These are phyloP conservation scores for Hippoglossus hippoglossus DNA, from an alignment of 2,797 vertebrate species.

Conservation along the genomic window DNA sequence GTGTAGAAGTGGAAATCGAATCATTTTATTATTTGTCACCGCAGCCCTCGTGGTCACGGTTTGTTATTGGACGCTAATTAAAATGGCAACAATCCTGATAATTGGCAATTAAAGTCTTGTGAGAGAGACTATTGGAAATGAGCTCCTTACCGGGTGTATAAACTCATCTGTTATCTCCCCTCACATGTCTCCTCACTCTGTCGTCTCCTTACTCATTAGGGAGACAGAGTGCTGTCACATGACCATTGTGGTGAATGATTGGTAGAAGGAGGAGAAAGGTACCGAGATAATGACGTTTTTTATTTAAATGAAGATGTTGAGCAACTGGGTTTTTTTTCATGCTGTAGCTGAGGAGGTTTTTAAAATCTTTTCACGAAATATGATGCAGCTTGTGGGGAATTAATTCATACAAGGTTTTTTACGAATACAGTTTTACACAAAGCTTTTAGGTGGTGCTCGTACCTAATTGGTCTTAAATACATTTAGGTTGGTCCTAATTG, in stretches of 20 bases:
- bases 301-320: slow-evolving; percentile 30
- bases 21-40: slow-evolving; percentile 71
- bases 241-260: slow-evolving; percentile 52
- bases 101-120: slow-evolving; percentile 68
- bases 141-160: slow-evolving; percentile 45
- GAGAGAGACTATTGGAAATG: slow-evolving; percentile 50
- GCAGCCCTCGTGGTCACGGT: slow-evolving; percentile 43
- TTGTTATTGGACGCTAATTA: slow-evolving; percentile 74
- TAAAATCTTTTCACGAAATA: background rate
- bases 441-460: background rate
- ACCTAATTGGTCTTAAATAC: too few relatives aligned
- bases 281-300: slow-evolving; percentile 44
- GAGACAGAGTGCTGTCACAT: slow-evolving; percentile 71
- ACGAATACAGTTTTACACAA: background rate
- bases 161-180: slow-evolving; percentile 57
- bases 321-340: slow-evolving; percentile 17
- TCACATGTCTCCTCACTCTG: slow-evolving; percentile 44
- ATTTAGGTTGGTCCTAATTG: too few relatives aligned
- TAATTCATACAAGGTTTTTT: background rate
- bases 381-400: slow-evolving; percentile 6
- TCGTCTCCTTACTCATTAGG: slow-evolving; percentile 69
- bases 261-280: slow-evolving; percentile 11
- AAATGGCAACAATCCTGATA: slow-evolving; percentile 60
- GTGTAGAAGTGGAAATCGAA: slow-evolving; percentile 58
- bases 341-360: background rate